Evolutionary conservation across 2,888 invertebrate species (phyloP), one percentile per base, ranked within the genome.

Genomic region (Phyllotreta cruciferae): DNA sequence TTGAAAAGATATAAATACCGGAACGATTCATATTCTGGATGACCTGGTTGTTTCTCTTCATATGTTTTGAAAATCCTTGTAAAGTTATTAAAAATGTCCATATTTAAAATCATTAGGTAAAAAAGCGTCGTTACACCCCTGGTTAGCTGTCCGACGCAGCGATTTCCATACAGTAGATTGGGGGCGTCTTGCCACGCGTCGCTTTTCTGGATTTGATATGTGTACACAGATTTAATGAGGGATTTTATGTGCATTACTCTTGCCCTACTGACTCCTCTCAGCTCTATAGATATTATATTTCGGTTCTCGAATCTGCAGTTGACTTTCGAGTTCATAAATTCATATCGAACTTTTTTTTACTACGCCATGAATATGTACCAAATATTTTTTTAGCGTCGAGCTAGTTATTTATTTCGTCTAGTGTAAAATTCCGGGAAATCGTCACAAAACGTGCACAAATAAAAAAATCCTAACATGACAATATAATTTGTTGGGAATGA

Each of bases 231-330:
- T 75, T 80, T 81, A 81, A 81, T 80, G 80, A 81, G 80, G 80
- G 81, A 79, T 81, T 81, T 81, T 78, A 81, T 81, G 77, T 78
- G 78, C 78, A 78, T 80, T 79, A 80, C 78, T 79, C 78, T 79
- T 80, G 80, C 78, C 80, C 79, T 80, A 78, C 78, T 80, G 80
- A 80, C 80, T 80, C 37, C 39, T 38, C 50, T 13, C 24, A 24
- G 24, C 24, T 24, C 24, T 24, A 24, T 24, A 24, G 24, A 24
- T 24, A 4, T n/a, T n/a, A 24, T 24, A 24, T 24, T 24, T 24
- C 24, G 24, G 24, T 24, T 24, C 24, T 24, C 24, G 24, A 4
- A 24, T 24, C 24, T 24, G 24, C 24, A 24, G 24, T 24, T 24
- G 24, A 24, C 24, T 24, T 24, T 24, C 24, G 24, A 24, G 24